Evolutionary conservation across 2,113 vertebrate species (phyloP).

Genomic region (Coptodon rendalli): DNA sequence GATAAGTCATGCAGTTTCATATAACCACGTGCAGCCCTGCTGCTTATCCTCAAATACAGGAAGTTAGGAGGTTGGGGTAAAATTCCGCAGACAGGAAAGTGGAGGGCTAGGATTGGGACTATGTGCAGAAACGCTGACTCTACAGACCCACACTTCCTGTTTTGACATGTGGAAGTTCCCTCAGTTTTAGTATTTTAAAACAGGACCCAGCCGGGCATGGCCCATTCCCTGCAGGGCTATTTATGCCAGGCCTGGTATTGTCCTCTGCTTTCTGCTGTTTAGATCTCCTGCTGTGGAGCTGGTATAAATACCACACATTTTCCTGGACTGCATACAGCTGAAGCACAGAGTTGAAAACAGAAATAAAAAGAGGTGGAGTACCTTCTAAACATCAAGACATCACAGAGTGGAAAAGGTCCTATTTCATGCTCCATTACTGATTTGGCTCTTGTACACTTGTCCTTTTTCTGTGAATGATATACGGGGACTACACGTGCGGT

Average conservation of each 20-base stretch:
- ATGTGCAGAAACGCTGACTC: constrained; percentile 56
- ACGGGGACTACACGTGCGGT: neutral
- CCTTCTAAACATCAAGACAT: neutral
- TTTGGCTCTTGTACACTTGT: neutral
- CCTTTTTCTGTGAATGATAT: neutral
- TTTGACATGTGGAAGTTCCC: constrained; percentile 72
- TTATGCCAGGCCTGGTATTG: constrained; percentile 15
- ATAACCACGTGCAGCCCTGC: neutral
- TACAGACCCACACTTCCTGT: constrained; percentile 66
- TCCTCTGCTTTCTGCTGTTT: constrained; percentile 33
- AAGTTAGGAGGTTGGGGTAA: constrained; percentile 50
- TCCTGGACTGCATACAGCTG: constrained; percentile 21
- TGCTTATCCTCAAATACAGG: constrained; percentile 41
- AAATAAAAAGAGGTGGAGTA: neutral
- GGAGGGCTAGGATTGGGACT: constrained; percentile 53
- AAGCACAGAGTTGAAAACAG: neutral
- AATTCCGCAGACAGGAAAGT: constrained; percentile 58
- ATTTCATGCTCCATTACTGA: neutral
- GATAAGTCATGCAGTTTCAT: neutral
- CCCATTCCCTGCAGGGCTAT: constrained; percentile 27
- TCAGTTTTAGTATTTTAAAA: constrained; percentile 49
- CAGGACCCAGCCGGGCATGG: constrained; percentile 9
- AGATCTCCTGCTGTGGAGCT: constrained; percentile 1
- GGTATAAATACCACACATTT: constrained; percentile 43
- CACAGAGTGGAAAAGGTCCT: neutral